phyloP scores from a whole-genome alignment of 2,113 vertebrate species.

The Gadus chalcogrammus region DNA sequence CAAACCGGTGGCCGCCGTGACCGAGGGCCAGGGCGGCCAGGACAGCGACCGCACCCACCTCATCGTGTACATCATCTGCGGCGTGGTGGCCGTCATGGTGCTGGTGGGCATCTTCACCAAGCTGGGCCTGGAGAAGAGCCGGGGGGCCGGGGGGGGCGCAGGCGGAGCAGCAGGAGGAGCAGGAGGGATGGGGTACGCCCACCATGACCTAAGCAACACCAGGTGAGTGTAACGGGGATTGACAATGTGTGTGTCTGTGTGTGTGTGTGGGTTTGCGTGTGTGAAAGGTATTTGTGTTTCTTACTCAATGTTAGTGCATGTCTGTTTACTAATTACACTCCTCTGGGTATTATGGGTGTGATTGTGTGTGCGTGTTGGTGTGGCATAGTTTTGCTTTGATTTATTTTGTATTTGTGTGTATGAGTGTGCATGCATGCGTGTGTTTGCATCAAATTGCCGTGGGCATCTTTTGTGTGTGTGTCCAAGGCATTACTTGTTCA shows the following conservation, averaged over 20 bases:
- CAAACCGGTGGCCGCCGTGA: slow-evolving; percentile 79
- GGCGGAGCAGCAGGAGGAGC: slow-evolving; percentile 22
- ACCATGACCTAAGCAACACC: slow-evolving; percentile 80
- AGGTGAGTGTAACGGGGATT: slow-evolving; percentile 73
- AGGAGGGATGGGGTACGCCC: slow-evolving; percentile 40
- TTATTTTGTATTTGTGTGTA: background rate
- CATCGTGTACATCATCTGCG: slow-evolving; percentile 92
- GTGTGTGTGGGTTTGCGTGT: background rate
- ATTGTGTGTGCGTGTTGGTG: background rate
- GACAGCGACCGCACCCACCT: slow-evolving; percentile 85
- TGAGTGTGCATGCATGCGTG: background rate
- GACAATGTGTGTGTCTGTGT: slow-evolving; percentile 4
- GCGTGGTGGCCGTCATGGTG: slow-evolving; percentile 91
- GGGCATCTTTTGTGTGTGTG: background rate
- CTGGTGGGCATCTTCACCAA: slow-evolving; percentile 91
- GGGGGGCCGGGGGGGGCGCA: slow-evolving; percentile 56
- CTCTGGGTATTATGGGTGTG: background rate
- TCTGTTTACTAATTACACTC: background rate
- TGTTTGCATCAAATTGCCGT: background rate
- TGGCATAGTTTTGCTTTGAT: no score
- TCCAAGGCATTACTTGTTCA: no score
- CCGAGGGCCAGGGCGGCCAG: slow-evolving; percentile 75
- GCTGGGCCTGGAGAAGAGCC: slow-evolving; percentile 85
- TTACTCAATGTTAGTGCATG: background rate
- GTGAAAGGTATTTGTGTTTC: background rate